Evolutionary conservation across 2,113 vertebrate genomes (phyloP).

Genomic region (Ginglymostoma cirratum): DNA sequence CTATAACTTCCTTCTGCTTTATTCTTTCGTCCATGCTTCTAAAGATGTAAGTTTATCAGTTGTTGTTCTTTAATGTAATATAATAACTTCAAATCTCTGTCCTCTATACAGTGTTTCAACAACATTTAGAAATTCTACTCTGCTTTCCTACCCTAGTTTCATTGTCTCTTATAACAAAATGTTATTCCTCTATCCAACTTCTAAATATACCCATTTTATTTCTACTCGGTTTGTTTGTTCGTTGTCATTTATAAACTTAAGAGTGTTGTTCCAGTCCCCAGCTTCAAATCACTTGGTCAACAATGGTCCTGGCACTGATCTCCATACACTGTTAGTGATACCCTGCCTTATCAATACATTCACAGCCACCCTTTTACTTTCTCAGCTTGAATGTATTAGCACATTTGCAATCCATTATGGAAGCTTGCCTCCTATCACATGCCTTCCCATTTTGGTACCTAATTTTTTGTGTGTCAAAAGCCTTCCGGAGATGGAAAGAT

Average conservation of each 20-base stretch:
- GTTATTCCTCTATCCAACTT: neutral
- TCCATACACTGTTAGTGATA: neutral
- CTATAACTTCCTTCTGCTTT: too few relatives aligned
- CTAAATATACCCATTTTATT: neutral
- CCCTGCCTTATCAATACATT: neutral
- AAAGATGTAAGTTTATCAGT: neutral
- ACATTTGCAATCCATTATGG: neutral
- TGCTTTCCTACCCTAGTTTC: neutral
- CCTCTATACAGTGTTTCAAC: neutral
- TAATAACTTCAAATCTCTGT: neutral
- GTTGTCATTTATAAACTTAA: neutral
- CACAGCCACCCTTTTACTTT: neutral
- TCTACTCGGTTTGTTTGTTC: neutral
- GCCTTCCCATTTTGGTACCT: neutral
- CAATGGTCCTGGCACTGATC: neutral
- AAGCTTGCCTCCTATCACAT: neutral
- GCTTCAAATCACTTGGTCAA: neutral
- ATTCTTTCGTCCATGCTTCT: too few relatives aligned
- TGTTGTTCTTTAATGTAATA: neutral
- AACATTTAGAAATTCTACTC: neutral
- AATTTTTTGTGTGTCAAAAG: neutral
- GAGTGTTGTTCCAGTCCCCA: neutral
- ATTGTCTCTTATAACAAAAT: neutral
- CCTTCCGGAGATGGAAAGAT: neutral
- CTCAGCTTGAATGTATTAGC: neutral